Evolutionary conservation across 35 echinoderm and acorn worm genomes (phyloP), one percentile per base, ranked within the genome.

Genomic region (Amphiura filiformis): DNA sequence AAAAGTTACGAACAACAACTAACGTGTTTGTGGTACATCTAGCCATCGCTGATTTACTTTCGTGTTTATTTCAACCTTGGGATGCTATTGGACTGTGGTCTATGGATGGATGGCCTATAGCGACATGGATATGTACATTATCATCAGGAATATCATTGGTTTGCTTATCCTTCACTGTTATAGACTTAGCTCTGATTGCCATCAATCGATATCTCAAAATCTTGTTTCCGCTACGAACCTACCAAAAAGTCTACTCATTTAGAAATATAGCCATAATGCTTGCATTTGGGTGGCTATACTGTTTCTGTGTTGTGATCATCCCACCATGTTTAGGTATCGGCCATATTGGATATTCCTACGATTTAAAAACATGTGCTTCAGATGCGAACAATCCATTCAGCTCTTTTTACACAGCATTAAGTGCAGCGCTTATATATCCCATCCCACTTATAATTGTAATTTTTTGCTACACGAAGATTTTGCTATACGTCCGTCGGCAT

Each of bases 141-240:
- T 34, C 78, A 18, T 15, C 14, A 26, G 33, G 33, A 18, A 38
- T 80, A 34, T 18, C 38, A 2, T 2, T 80, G 4, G 33, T 80
- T 20, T 36, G 33, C 5, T 23, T 80, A 34, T 34, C 33, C 0
- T 80, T 34, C 31, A 89, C 75, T 22, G 77, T 89, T 13, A 89
- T 81, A 30, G 78, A 39, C 42, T 78, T 89, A 13, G 78, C 87
- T 32, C 78, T 81, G 41, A 89, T 89, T 40, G 87, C 87, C 0
- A 64, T 89, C 34, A 89, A 89, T 49, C 87, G 87, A 31, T 89
- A 65, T 42, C 39, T 89, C 3, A 81, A 56, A 26, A 89, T 89
- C 44, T 81, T 76, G 33, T 39, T 47, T 18, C 35, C 39, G 1
- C 39, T 75, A 12, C 22, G 44, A 23, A 56, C 40, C 2, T 81